Conservation (phyloP, 2,888 invertebrate genomes). For the Flabesymbios commensalis region DNA sequence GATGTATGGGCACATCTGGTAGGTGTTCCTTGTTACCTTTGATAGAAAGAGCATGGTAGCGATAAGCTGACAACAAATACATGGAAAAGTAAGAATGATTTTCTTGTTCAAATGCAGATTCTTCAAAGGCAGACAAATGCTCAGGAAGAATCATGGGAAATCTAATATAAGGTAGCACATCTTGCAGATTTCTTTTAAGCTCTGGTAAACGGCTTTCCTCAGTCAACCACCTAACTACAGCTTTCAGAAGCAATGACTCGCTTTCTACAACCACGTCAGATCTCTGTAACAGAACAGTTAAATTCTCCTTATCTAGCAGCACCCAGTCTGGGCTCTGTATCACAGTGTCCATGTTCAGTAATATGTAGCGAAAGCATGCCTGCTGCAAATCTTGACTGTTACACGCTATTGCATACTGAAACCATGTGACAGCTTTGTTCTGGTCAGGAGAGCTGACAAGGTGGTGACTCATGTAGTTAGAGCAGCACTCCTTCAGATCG, state of each 20-base stretch:
- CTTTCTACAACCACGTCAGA: slow-evolving; percentile 86
- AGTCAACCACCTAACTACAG: slow-evolving; percentile 47
- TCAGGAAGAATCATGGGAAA: slow-evolving; percentile 95
- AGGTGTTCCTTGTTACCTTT: slow-evolving; percentile 13
- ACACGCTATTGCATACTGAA: slow-evolving; percentile 53
- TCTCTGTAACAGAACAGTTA: slow-evolving; percentile 73
- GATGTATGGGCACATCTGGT: slow-evolving; percentile 30
- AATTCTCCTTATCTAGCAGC: slow-evolving; percentile 79
- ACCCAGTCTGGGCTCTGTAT: slow-evolving; percentile 66
- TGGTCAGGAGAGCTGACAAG: slow-evolving; percentile 22
- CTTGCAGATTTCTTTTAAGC: slow-evolving; percentile 50
- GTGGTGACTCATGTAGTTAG: slow-evolving; percentile 19
- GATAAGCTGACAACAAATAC: slow-evolving; percentile 60
- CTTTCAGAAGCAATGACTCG: slow-evolving; percentile 81
- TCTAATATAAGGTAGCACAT: slow-evolving; percentile 74
- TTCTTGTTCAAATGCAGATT: slow-evolving; percentile 68
- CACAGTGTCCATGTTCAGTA: slow-evolving; percentile 32
- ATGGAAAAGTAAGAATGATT: slow-evolving; percentile 45
- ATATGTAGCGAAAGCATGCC: slow-evolving; percentile 30
- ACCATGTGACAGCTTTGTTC: slow-evolving; percentile 52
- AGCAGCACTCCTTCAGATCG: slow-evolving; percentile 67
- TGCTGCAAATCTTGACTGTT: slow-evolving; percentile 22
- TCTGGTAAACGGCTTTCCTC: slow-evolving; percentile 7
- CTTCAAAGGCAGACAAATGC: slow-evolving; percentile 80
- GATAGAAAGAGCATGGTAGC: slow-evolving; percentile 61